Percentiles rank a stretch among this genome's conserved stretches.
phyloP scores from a whole-genome alignment of 2,888 invertebrate species.

The Smittia sp. region DNA sequence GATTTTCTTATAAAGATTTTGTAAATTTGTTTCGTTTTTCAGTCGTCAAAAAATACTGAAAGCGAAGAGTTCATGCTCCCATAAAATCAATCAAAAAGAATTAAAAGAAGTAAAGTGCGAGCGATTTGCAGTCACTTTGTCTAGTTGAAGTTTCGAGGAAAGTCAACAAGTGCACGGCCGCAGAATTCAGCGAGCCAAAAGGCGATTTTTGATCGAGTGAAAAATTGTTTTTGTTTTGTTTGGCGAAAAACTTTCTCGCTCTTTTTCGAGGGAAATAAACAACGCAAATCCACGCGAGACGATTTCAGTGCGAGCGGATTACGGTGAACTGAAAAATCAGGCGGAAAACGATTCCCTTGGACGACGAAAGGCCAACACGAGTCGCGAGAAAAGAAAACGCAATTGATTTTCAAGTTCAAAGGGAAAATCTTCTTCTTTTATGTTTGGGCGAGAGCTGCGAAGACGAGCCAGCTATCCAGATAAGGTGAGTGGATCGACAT shows the following conservation, averaged over 20 bases:
- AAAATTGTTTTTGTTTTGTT: slow-evolving; percentile 17
- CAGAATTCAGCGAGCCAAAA: background rate
- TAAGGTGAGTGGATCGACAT: slow-evolving; percentile 7
- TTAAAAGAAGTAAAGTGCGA: too few relatives aligned
- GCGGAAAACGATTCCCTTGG: background rate
- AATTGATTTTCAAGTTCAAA: slow-evolving; percentile 37
- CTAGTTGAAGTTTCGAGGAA: background rate
- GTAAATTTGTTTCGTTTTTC: too few relatives aligned
- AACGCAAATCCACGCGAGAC: slow-evolving; percentile 22
- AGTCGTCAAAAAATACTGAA: too few relatives aligned
- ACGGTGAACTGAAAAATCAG: background rate
- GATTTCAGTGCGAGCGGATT: background rate
- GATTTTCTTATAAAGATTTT: too few relatives aligned
- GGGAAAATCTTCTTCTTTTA: slow-evolving; percentile 21
- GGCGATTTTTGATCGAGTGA: background rate
- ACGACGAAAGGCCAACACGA: background rate
- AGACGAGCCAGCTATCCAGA: background rate
- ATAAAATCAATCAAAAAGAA: too few relatives aligned
- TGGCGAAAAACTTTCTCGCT: background rate
- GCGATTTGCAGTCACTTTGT: too few relatives aligned
- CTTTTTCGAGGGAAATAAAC: background rate
- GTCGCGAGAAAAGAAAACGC: slow-evolving; percentile 31
- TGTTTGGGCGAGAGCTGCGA: slow-evolving; percentile 18
- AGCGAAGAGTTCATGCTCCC: too few relatives aligned
- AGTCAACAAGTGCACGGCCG: background rate